A percentile compares a stretch with the other conserved stretches of the same genome.
Conservation (phyloP, 2,888 invertebrate genomes). For the Dasypogon diadema region DNA sequence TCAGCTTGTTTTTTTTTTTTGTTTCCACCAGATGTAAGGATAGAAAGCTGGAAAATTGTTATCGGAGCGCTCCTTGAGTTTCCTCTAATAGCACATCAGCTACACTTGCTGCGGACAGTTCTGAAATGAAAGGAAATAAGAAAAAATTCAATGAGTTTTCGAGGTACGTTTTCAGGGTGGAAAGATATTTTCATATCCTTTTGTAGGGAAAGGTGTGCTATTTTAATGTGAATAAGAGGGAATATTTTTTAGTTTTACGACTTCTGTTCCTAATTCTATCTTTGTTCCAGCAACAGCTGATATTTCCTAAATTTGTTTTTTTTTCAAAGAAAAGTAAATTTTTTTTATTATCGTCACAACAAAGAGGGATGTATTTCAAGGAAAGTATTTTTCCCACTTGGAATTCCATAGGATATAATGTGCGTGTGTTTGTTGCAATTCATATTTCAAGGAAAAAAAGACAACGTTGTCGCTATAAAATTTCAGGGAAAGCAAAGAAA, state of each 20-base stretch:
- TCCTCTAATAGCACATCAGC: constrained; percentile 39
- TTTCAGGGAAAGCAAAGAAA: no score
- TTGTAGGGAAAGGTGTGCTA: neutral
- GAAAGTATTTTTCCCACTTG: neutral
- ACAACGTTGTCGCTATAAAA: no score
- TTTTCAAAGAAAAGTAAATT: neutral
- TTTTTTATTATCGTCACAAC: neutral
- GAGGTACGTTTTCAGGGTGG: neutral
- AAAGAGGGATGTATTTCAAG: neutral
- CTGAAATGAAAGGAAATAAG: constrained; percentile 29
- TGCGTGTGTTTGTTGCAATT: neutral
- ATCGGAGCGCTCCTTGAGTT: constrained; percentile 13
- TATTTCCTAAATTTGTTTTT: neutral
- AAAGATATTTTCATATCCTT: neutral
- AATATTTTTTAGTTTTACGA: neutral
- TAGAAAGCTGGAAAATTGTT: constrained; percentile 14
- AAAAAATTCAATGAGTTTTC: constrained; percentile 2
- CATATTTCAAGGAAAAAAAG: no score
- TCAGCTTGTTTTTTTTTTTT: no score
- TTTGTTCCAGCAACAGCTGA: neutral
- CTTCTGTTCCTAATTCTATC: neutral
- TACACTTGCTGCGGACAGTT: constrained; percentile 34
- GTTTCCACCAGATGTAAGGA: neutral
- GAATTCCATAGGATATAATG: neutral
- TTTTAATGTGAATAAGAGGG: neutral